Percentiles rank a stretch among this genome's conserved stretches.
Conservation (phyloP, 2,113 vertebrate genomes). For the Vireo altiloquus region DNA sequence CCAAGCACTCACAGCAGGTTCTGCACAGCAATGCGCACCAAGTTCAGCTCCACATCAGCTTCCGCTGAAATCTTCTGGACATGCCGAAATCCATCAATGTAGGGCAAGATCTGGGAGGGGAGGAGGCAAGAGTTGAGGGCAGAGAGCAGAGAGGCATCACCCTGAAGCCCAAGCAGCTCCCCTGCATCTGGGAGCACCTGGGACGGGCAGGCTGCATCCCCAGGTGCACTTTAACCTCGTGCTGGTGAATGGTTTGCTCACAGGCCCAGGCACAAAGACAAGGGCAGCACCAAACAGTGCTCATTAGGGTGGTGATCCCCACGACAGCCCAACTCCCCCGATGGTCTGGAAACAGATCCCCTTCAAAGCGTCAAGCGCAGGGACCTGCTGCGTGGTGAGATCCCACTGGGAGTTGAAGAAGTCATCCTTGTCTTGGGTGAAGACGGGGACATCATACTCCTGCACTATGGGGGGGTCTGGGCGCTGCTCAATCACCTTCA, state of each 20-base stretch:
- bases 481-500: constrained; percentile 91
- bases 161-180: background rate
- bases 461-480: constrained; percentile 89
- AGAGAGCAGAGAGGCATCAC: background rate
- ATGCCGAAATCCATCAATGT: constrained; percentile 94
- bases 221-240: rapidly evolving
- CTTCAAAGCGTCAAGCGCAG: background rate
- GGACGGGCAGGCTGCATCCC: background rate
- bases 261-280: background rate
- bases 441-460: constrained; percentile 94
- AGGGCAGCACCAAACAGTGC: background rate
- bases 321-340: background rate
- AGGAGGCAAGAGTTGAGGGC: background rate
- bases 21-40: constrained; percentile 95
- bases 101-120: constrained; percentile 85
- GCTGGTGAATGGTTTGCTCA: background rate
- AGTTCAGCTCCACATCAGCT: constrained; percentile 93
- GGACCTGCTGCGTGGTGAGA: constrained; percentile 94
- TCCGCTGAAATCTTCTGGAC: constrained; percentile 97
- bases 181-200: rapidly evolving
- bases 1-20: constrained; percentile 86
- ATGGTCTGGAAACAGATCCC: background rate
- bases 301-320: rapidly evolving
- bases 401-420: constrained; percentile 96
- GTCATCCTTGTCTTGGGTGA: constrained; percentile 90